Conservation (phyloP, 2,888 invertebrate species). For the Seira musarum region DNA sequence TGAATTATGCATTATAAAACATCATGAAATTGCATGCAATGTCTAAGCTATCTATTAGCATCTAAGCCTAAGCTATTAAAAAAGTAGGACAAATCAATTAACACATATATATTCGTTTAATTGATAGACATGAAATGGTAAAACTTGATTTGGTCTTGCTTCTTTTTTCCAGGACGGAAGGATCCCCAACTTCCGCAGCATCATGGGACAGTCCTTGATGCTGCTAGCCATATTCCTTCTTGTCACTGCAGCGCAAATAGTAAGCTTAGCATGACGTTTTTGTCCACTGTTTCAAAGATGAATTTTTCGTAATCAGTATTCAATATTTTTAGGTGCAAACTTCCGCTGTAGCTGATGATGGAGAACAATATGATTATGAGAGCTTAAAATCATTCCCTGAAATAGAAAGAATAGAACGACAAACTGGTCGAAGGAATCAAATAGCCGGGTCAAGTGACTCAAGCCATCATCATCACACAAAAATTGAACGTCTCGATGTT, state of each 20-base stretch:
- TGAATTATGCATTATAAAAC: no score
- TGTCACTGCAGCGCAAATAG: neutral
- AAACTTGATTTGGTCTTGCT: no score
- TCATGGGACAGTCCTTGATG: neutral
- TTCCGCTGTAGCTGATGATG: slow-evolving; percentile 20
- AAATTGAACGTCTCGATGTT: slow-evolving; percentile 78
- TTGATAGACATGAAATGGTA: no score
- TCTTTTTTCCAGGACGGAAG: neutral
- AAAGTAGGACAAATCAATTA: no score
- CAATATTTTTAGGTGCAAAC: neutral
- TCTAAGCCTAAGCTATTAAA: no score
- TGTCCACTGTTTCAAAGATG: neutral
- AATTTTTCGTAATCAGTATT: neutral
- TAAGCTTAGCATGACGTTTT: neutral
- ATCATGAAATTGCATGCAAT: no score
- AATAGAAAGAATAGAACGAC: slow-evolving; percentile 47
- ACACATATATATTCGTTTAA: no score
- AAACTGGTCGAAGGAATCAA: slow-evolving; percentile 36
- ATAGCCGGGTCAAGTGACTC: neutral
- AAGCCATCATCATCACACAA: slow-evolving; percentile 72
- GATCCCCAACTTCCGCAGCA: neutral
- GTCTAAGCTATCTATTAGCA: no score
- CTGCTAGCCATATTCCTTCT: neutral
- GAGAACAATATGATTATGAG: slow-evolving; percentile 54
- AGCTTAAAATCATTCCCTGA: slow-evolving; percentile 50